These are phyloP conservation scores for Hypomecis atomaria DNA, from an alignment of 2,888 invertebrate genomes.

Conservation along the genomic window DNA sequence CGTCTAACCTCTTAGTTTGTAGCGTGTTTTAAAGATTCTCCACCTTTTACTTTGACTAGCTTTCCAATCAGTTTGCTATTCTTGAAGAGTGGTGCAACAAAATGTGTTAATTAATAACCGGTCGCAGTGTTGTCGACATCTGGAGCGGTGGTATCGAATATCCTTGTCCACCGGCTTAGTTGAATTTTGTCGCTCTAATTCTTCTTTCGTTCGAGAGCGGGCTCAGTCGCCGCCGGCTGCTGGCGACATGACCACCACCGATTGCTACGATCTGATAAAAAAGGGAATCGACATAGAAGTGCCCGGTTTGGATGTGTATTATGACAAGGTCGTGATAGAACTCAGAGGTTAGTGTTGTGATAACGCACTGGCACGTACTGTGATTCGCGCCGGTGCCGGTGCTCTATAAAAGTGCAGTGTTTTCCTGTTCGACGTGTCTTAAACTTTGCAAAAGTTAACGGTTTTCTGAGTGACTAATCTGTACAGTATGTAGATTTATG, in stretches of 20 bases:
- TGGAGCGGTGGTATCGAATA: slow-evolving; percentile 79
- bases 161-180: slow-evolving; percentile 73
- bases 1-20: slow-evolving; percentile 37
- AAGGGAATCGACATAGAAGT: slow-evolving; percentile 80
- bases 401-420: slow-evolving; percentile 25
- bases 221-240: slow-evolving; percentile 60
- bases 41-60: slow-evolving; percentile 12
- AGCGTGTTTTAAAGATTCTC: slow-evolving; percentile 33
- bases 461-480: background rate
- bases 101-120: slow-evolving; percentile 62
- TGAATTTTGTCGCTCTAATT: slow-evolving; percentile 83
- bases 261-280: slow-evolving; percentile 81
- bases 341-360: slow-evolving; percentile 81
- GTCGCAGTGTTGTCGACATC: slow-evolving; percentile 74
- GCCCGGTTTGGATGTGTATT: slow-evolving; percentile 82
- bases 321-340: slow-evolving; percentile 84
- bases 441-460: slow-evolving; percentile 3
- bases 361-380: slow-evolving; percentile 19
- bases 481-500: too few relatives aligned
- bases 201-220: slow-evolving; percentile 63
- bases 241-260: slow-evolving; percentile 80
- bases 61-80: slow-evolving; percentile 8
- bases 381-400: slow-evolving; percentile 27
- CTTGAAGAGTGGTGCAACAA: slow-evolving; percentile 33
- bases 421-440: slow-evolving; percentile 20